These are phyloP conservation scores for Apostichopus leukothele DNA, from an alignment of 53 echinoderm and acorn worm genomes.

Conservation along the genomic window DNA sequence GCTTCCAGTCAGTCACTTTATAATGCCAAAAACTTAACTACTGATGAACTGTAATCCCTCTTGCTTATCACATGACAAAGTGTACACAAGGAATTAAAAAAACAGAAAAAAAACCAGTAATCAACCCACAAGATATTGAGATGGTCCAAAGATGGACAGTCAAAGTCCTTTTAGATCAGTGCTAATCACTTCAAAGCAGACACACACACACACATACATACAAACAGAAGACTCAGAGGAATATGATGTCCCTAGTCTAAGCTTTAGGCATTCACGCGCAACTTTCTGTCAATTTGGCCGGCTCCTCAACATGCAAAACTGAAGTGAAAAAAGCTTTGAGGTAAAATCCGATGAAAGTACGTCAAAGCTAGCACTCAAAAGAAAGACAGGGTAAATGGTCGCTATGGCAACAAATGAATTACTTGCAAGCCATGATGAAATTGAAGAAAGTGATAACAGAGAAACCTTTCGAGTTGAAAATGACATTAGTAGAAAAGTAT, in stretches of 20 bases:
- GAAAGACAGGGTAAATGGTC: background rate
- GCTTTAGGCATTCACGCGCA: background rate
- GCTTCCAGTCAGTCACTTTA: background rate
- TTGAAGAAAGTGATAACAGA: background rate
- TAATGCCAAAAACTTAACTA: background rate
- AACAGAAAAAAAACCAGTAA: background rate
- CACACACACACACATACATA: background rate
- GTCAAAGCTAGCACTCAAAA: background rate
- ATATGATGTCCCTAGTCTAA: too few relatives aligned
- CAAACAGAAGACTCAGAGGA: too few relatives aligned
- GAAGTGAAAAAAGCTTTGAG: background rate
- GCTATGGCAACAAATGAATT: background rate
- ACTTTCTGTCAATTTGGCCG: background rate
- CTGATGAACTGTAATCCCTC: background rate
- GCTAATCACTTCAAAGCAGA: background rate
- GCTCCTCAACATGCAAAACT: background rate
- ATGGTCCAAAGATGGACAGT: background rate
- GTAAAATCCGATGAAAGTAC: background rate
- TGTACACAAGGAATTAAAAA: background rate
- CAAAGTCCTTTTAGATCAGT: background rate
- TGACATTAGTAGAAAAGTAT: background rate
- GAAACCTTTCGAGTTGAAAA: background rate
- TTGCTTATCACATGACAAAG: background rate
- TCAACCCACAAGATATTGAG: background rate
- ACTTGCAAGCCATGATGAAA: background rate